Percentiles rank a stretch among this genome's conserved stretches.
Evolutionary conservation across 2,113 vertebrate genomes (phyloP).

Genomic region (Chlamydotis undulata): DNA sequence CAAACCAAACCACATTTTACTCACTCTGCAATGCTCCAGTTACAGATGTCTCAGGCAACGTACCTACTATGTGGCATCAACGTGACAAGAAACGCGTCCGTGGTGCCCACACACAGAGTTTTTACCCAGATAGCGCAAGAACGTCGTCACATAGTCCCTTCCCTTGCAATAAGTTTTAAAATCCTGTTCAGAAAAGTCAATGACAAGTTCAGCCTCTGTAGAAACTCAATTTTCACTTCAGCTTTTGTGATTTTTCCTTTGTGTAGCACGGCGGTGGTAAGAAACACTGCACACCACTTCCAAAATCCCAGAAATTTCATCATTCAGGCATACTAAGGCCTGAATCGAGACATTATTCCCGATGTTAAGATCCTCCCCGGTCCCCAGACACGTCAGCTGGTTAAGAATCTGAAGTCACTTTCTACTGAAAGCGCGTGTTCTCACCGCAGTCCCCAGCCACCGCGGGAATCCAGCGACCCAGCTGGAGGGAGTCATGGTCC

Average conservation of each 20-base stretch:
- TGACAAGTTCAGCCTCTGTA: background rate
- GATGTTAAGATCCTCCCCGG: rapidly evolving
- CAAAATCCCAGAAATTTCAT: background rate
- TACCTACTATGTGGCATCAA: background rate
- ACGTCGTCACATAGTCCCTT: background rate
- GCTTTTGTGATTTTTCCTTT: background rate
- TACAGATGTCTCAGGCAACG: background rate
- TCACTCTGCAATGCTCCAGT: background rate
- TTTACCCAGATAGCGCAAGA: background rate
- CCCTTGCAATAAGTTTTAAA: background rate
- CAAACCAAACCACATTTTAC: background rate
- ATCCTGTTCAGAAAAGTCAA: background rate
- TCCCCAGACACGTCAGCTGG: rapidly evolving
- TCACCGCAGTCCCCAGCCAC: background rate
- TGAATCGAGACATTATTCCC: background rate
- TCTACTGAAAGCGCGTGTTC: background rate
- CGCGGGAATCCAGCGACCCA: background rate
- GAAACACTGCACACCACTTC: background rate
- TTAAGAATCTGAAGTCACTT: background rate
- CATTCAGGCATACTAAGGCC: no score
- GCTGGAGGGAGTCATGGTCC: background rate
- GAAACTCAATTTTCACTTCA: background rate
- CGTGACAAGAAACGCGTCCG: rapidly evolving
- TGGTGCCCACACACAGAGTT: background rate
- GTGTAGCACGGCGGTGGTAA: background rate